Evolutionary conservation across 2,888 invertebrate genomes (phyloP).

Genomic region (Autographa gamma): DNA sequence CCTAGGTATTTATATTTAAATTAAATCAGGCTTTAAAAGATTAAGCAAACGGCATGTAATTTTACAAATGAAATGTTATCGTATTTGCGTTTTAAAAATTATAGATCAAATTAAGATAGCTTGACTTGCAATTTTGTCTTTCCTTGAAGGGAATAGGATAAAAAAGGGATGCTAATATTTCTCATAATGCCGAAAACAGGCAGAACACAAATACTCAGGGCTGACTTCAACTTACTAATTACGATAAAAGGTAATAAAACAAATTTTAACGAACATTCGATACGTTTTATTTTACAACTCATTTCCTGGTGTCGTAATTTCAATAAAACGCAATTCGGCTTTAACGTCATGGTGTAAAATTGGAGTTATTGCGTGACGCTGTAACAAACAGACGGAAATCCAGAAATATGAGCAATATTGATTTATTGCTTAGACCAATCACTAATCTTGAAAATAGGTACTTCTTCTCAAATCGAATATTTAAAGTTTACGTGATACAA

Average conservation of each 20-base stretch:
- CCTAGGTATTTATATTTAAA: neutral
- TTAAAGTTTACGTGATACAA: too few relatives aligned
- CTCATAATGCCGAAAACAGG: neutral
- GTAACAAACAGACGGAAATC: constrained; percentile 5
- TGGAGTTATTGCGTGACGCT: neutral
- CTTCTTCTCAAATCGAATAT: neutral
- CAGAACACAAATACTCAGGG: neutral
- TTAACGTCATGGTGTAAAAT: neutral
- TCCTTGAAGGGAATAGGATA: neutral
- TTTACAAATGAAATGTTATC: neutral
- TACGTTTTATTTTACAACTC: constrained; percentile 1
- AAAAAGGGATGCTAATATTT: too few relatives aligned
- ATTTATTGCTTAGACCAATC: neutral
- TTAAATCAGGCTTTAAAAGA: neutral
- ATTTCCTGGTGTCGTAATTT: neutral
- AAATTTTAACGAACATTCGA: neutral
- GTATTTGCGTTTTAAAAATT: too few relatives aligned
- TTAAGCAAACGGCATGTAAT: neutral
- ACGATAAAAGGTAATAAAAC: neutral
- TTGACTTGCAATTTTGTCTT: too few relatives aligned
- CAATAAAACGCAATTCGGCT: neutral
- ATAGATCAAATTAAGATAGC: too few relatives aligned
- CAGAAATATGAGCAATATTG: neutral
- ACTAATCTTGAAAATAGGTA: too few relatives aligned
- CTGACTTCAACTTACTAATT: neutral